A percentile compares a stretch with the other conserved stretches of the same genome.
These are phyloP conservation scores for Brachionus koreanus DNA, from an alignment of 1,140 invertebrate genomes.

Conservation along the genomic window DNA sequence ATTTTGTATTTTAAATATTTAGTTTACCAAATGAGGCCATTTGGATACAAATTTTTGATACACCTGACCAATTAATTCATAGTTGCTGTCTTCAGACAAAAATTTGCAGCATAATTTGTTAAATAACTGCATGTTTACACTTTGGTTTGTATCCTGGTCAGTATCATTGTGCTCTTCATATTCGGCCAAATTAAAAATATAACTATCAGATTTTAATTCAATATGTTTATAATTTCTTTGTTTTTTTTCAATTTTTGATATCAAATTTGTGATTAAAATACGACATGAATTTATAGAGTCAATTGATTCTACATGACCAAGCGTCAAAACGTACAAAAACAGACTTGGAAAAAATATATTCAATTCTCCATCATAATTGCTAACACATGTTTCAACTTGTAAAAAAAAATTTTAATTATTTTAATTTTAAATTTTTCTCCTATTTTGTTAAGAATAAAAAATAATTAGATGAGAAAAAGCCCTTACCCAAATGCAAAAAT, in stretches of 20 bases:
- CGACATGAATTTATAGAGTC: background rate
- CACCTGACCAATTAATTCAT: background rate
- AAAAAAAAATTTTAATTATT: background rate
- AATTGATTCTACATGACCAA: constrained; percentile 19
- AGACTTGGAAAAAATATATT: constrained; percentile 13
- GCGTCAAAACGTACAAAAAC: background rate
- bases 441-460: no score
- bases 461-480: background rate
- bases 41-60: background rate
- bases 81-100: background rate
- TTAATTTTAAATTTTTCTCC: background rate
- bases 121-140: background rate
- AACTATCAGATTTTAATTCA: background rate
- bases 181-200: background rate
- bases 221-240: background rate
- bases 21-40: constrained; percentile 10
- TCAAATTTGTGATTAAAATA: background rate
- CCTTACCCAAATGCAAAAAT: background rate
- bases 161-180: background rate
- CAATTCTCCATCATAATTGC: background rate
- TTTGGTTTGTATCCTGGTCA: background rate
- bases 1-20: background rate
- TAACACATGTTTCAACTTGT: background rate
- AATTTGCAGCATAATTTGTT: background rate
- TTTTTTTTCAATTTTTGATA: background rate